phyloP scores from a whole-genome alignment of 2,113 vertebrate species.

The Bagarius yarrelli region DNA sequence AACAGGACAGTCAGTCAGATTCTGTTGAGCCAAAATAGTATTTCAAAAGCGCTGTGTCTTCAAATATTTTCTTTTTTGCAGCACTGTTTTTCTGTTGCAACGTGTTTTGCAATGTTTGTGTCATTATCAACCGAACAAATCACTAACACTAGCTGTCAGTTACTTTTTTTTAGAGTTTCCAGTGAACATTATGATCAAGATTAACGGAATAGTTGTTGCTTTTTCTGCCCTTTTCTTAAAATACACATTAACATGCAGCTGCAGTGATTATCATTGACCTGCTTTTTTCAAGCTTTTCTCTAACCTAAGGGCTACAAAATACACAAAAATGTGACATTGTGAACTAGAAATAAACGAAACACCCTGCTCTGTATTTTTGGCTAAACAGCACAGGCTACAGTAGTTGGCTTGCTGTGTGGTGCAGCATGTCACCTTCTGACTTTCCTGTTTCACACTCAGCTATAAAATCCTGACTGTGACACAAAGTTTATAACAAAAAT shows the following conservation, averaged over 20 bases:
- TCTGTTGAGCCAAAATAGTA: not conserved
- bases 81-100: not conserved
- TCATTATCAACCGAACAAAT: not conserved
- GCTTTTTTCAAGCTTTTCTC: too few relatives aligned
- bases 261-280: not conserved
- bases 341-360: not conserved
- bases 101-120: not conserved
- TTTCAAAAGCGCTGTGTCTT: not conserved
- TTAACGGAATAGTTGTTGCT: too few relatives aligned
- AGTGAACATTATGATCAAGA: not conserved
- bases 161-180: not conserved
- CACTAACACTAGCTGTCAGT: not conserved
- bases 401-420: not conserved
- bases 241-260: not conserved
- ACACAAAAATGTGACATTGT: not conserved
- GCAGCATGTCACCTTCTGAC: not conserved
- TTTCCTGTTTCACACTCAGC: not conserved
- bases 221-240: not conserved
- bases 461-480: not conserved
- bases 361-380: not conserved
- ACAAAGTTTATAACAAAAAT: not conserved
- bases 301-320: too few relatives aligned
- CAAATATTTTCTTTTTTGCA: too few relatives aligned
- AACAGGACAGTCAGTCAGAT: slow-evolving; percentile 33
- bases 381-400: not conserved